phyloP scores from a whole-genome alignment of 2,888 invertebrate species.

The Hesperia comma region DNA sequence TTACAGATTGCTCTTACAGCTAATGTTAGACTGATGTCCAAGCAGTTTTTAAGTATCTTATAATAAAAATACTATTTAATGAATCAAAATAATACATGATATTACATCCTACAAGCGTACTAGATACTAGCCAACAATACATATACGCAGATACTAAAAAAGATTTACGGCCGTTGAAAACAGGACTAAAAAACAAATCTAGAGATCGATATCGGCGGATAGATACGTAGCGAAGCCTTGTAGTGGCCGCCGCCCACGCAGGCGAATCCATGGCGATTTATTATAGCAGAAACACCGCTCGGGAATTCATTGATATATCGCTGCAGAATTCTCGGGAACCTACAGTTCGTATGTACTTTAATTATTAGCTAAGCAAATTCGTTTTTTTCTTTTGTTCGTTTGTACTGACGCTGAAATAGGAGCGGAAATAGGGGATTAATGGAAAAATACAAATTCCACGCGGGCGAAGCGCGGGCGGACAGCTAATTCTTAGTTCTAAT shows the following conservation, averaged over 20 bases:
- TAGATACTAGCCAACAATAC: background rate
- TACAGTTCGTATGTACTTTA: background rate
- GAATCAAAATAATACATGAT: background rate
- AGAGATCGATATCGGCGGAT: slow-evolving; percentile 16
- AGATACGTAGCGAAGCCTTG: slow-evolving; percentile 12
- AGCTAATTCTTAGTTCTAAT: too few relatives aligned
- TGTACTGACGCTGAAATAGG: too few relatives aligned
- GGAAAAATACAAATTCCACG: too few relatives aligned
- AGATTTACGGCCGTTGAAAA: slow-evolving; percentile 15
- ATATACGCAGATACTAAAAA: background rate
- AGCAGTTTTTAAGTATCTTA: too few relatives aligned
- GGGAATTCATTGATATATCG: slow-evolving; percentile 6
- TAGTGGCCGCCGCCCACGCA: slow-evolving; percentile 20
- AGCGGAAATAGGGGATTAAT: too few relatives aligned
- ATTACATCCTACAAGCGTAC: background rate
- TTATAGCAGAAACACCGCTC: slow-evolving; percentile 14
- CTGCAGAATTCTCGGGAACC: background rate
- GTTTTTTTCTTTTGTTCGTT: too few relatives aligned
- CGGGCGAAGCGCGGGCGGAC: too few relatives aligned
- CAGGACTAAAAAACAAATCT: slow-evolving; percentile 13
- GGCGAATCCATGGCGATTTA: slow-evolving; percentile 14
- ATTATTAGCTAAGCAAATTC: background rate
- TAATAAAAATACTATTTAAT: too few relatives aligned
- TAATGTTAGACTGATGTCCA: too few relatives aligned
- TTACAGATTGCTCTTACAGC: too few relatives aligned